These are phyloP conservation scores for Pammene fasciana DNA, from an alignment of 2,888 invertebrate genomes.

Conservation along the genomic window DNA sequence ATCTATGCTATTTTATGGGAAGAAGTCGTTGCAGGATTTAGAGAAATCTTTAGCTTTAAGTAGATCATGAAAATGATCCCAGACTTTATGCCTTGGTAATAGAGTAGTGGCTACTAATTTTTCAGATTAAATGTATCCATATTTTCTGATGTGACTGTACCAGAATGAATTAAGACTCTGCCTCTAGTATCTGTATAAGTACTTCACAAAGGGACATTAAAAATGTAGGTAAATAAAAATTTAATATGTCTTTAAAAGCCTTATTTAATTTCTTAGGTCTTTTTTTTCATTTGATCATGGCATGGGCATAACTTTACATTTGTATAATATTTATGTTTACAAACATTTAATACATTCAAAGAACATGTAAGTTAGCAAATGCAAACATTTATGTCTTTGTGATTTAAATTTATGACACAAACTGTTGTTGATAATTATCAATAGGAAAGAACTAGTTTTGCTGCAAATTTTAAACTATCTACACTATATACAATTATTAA, in stretches of 20 bases:
- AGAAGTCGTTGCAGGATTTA: constrained; percentile 87
- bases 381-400: neutral
- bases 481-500: constrained; percentile 33
- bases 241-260: neutral
- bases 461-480: constrained; percentile 19
- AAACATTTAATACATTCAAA: too few relatives aligned
- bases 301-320: neutral
- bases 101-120: too few relatives aligned
- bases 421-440: neutral
- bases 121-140: too few relatives aligned
- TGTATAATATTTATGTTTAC: neutral
- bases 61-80: constrained; percentile 60
- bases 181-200: too few relatives aligned
- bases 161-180: too few relatives aligned
- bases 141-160: too few relatives aligned
- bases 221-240: neutral
- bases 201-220: too few relatives aligned
- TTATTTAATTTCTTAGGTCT: neutral
- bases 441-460: neutral
- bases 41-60: constrained; percentile 85
- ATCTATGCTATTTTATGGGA: constrained; percentile 87
- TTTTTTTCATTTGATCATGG: constrained; percentile 3
- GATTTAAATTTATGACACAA: neutral
- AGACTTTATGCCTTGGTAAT: too few relatives aligned
- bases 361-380: neutral